These are phyloP conservation scores for Hemibagrus wyckioides DNA, from an alignment of 2,113 vertebrate species.

Conservation along the genomic window DNA sequence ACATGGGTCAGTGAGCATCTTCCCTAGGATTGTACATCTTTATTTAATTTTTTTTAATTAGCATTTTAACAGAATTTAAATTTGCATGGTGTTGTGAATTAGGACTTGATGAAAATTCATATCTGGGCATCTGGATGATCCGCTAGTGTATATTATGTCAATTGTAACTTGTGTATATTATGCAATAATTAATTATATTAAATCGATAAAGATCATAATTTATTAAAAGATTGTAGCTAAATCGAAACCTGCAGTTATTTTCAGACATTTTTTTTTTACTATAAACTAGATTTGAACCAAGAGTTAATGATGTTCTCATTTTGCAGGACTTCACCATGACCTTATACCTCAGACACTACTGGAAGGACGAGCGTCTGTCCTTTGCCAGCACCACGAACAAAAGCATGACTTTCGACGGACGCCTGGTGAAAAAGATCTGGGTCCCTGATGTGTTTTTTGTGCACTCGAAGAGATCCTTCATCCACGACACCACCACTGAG, in stretches of 20 bases:
- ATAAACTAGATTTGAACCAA: neutral
- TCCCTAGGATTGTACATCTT: too few relatives aligned
- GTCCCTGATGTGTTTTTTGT: constrained; percentile 96
- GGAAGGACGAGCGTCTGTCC: constrained; percentile 91
- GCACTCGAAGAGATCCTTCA: constrained; percentile 95
- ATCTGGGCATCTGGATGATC: neutral
- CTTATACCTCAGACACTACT: constrained; percentile 92
- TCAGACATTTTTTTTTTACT: neutral
- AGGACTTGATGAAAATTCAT: neutral
- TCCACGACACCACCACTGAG: constrained; percentile 91
- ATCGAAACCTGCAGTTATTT: neutral
- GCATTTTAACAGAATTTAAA: neutral
- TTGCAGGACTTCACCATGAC: constrained; percentile 96
- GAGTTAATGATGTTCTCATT: neutral
- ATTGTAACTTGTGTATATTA: neutral
- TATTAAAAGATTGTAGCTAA: neutral
- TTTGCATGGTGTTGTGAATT: neutral
- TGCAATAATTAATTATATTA: neutral
- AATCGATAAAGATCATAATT: neutral
- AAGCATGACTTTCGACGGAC: constrained; percentile 94
- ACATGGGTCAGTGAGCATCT: too few relatives aligned
- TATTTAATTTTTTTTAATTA: too few relatives aligned
- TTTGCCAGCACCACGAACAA: constrained; percentile 91
- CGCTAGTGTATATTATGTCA: neutral
- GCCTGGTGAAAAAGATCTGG: constrained; percentile 97